phyloP scores from a whole-genome alignment of 2,113 vertebrate genomes.

The Sorex fumeus region DNA sequence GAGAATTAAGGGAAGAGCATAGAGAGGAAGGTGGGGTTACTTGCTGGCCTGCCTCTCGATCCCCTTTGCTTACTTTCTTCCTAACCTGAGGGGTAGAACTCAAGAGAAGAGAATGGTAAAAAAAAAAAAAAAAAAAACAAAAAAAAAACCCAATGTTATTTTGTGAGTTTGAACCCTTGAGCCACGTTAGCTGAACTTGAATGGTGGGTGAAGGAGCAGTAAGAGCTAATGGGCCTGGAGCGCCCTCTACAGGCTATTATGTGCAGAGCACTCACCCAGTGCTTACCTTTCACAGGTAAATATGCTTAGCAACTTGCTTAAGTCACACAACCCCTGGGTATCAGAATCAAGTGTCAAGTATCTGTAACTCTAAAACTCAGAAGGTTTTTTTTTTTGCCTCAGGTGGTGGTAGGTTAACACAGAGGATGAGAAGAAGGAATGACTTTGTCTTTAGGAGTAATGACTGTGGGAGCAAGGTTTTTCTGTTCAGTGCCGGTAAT shows the following conservation, averaged over 20 bases:
- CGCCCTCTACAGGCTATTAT: background rate
- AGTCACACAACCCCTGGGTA: background rate
- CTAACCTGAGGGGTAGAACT: background rate
- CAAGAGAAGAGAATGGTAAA: background rate
- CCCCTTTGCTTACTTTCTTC: background rate
- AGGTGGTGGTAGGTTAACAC: background rate
- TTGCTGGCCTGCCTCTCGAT: background rate
- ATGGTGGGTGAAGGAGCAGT: background rate
- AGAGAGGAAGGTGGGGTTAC: background rate
- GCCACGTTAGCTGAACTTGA: background rate
- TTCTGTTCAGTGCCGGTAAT: background rate
- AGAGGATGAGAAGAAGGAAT: background rate
- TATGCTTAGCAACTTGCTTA: background rate
- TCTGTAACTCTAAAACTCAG: background rate
- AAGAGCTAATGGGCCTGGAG: background rate
- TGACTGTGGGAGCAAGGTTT: background rate
- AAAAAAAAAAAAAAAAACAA: background rate
- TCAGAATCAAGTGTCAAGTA: background rate
- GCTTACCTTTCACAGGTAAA: background rate
- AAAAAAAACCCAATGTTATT: background rate
- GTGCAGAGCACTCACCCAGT: background rate
- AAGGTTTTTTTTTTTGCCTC: background rate
- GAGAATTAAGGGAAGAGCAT: background rate
- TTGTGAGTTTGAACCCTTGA: background rate
- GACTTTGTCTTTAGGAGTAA: background rate